Evolutionary conservation across 2,797 vertebrate genomes (phyloP).

Genomic region (Micrastur ruficollis): DNA sequence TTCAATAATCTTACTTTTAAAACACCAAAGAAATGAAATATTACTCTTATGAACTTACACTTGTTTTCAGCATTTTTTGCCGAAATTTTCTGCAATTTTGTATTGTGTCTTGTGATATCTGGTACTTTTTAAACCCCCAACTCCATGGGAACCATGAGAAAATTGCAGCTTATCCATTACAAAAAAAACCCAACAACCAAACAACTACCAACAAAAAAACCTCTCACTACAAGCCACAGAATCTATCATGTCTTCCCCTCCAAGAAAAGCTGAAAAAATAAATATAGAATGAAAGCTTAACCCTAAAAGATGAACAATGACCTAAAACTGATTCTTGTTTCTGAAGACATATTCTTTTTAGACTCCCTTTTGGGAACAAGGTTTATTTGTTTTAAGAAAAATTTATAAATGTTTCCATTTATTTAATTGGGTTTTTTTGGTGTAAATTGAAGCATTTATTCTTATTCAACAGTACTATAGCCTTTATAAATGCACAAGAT

Average conservation of each 20-base stretch:
- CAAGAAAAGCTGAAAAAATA: background rate
- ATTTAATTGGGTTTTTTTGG: background rate
- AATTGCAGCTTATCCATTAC: background rate
- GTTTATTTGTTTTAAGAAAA: background rate
- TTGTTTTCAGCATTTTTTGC: background rate
- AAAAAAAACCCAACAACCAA: rapidly evolving
- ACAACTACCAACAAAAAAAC: background rate
- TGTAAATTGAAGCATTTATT: background rate
- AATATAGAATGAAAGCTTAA: background rate
- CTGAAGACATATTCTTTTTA: background rate
- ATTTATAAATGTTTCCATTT: background rate
- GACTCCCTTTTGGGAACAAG: background rate
- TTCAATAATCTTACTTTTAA: background rate
- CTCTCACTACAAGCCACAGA: background rate
- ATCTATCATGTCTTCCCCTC: rapidly evolving
- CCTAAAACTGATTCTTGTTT: background rate
- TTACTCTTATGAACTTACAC: background rate
- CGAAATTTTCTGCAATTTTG: background rate
- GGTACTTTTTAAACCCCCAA: background rate
- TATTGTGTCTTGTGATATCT: background rate
- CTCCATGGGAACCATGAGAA: background rate
- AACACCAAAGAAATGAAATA: background rate
- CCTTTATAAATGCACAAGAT: background rate
- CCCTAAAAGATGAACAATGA: background rate
- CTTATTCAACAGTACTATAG: background rate